A percentile compares a stretch with the other conserved stretches of the same genome.
phyloP scores from a whole-genome alignment of 2,797 vertebrate genomes.

The Chaunax sp. region DNA sequence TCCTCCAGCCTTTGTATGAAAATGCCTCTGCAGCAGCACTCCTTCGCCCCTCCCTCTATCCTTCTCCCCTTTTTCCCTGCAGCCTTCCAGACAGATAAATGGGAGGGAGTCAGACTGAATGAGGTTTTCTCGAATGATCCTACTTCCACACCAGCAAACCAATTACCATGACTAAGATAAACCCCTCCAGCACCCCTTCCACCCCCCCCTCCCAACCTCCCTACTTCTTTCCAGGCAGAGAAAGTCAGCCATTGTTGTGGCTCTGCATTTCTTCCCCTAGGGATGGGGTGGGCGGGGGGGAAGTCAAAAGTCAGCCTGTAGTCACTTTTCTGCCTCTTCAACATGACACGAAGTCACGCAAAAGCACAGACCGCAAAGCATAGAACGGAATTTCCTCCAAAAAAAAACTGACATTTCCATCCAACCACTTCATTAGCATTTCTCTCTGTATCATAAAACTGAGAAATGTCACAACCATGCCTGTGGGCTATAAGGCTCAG shows the following conservation, averaged over 20 bases:
- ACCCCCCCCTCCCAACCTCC: slow-evolving; percentile 13
- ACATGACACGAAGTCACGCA: slow-evolving; percentile 52
- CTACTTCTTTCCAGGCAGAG: slow-evolving; percentile 71
- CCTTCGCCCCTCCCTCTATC: slow-evolving; percentile 48
- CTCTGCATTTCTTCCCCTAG: slow-evolving; percentile 59
- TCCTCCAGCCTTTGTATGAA: slow-evolving; percentile 76
- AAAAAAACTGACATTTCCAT: slow-evolving; percentile 77
- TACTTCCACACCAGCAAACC: slow-evolving; percentile 85
- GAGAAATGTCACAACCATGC: slow-evolving; percentile 82
- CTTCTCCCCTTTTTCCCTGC: slow-evolving; percentile 62
- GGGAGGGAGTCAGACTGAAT: slow-evolving; percentile 81
- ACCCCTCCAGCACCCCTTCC: slow-evolving; percentile 72
- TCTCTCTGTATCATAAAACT: slow-evolving; percentile 79
- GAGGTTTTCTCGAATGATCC: slow-evolving; percentile 86
- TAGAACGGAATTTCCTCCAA: slow-evolving; percentile 38
- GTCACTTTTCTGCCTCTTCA: slow-evolving; percentile 72
- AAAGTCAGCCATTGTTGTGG: slow-evolving; percentile 74
- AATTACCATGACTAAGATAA: slow-evolving; percentile 89
- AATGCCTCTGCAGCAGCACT: slow-evolving; percentile 73
- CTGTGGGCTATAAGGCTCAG: slow-evolving; percentile 77
- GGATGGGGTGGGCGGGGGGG: slow-evolving; percentile 10
- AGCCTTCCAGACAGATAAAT: slow-evolving; percentile 85
- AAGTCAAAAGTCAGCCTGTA: slow-evolving; percentile 76
- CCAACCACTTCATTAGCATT: slow-evolving; percentile 82
- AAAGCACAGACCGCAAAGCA: slow-evolving; percentile 45